phyloP scores from a whole-genome alignment of 2,888 invertebrate genomes.

The Parnassius mnemosyne region DNA sequence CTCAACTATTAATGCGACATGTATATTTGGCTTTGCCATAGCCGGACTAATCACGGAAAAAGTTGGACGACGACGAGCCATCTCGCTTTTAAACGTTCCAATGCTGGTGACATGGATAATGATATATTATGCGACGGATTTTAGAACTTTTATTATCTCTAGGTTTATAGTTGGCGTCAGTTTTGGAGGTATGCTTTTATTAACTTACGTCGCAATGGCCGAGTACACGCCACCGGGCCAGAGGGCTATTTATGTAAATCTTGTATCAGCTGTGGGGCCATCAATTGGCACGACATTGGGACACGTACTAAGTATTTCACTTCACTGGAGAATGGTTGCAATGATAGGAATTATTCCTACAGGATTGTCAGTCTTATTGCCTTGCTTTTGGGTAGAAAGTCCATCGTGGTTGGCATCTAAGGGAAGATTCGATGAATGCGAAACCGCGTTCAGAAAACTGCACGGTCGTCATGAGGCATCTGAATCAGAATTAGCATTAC shows the following conservation, averaged over 20 bases:
- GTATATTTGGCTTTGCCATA: conserved; percentile 23
- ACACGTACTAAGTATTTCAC: conserved; percentile 29
- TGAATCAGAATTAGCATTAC: conserved; percentile 21
- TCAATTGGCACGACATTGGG: conserved; percentile 30
- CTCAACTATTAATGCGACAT: conserved; percentile 30
- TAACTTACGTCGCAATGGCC: conserved; percentile 19
- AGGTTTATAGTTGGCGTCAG: conserved; percentile 30
- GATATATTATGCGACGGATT: conserved; percentile 12
- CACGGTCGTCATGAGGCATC: conserved; percentile 24
- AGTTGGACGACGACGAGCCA: conserved; percentile 19
- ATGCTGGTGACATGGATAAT: conserved; percentile 23
- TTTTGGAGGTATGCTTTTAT: conserved; percentile 25
- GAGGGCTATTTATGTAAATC: conserved; percentile 27
- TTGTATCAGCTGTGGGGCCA: conserved; percentile 30
- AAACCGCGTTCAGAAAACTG: conserved; percentile 22
- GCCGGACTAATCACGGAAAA: conserved; percentile 17
- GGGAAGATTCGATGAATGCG: conserved; percentile 33
- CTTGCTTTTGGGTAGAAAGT: conserved; percentile 33
- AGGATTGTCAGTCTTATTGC: conserved; percentile 23
- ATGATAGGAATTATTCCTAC: conserved; percentile 31
- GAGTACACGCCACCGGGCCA: conserved; percentile 25
- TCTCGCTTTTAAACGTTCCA: conserved; percentile 9
- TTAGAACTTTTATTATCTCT: conserved; percentile 15
- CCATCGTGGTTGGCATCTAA: conserved; percentile 36
- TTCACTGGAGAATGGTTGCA: conserved; percentile 34